Base-by-base conservation (phyloP, 2,888 invertebrate genomes). In the Phyllotreta cruciferae region DNA sequence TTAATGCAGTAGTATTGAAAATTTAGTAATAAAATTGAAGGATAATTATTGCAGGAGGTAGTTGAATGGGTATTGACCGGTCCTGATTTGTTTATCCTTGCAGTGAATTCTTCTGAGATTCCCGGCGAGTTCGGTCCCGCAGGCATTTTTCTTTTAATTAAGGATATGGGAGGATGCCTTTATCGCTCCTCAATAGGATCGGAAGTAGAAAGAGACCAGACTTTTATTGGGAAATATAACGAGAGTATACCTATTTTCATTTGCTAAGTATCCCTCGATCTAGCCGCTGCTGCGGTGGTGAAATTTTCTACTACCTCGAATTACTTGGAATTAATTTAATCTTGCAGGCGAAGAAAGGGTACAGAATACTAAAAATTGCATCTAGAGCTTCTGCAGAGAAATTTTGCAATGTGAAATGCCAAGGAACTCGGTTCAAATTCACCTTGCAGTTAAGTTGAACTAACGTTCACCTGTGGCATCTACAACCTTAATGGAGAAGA, bases 111-210 rank as follows among this genome's bases (percentile, higher is more conserved):
- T 50, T 50, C 37, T 35, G 36, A 50, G 10, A 50, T 36, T 50
- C 37, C 36, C 11, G 4, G 36, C 9, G 50, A 50, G 50, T 50
- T 50, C 50, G 14, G 10, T 50, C 36, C 49, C 56, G 55, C 38
- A 60, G 47, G 63, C 47, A 62, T 65, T 55, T 64, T 65, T 54
- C 57, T 49, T 57, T 57, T 61, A 62, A 65, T 62, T 65, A 58
- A 62, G 54, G 62, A 62, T 65, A 55, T 61, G 56, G 39, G 42
- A 47, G 13, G 13, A 55, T 49, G 49, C 14, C 44, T 50, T 55
- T 49, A 38, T 58, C 54, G 9, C 7, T 14, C 4, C 39, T 49
- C 36, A 50, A 50, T 50, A 50, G 50, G 36, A 14, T 8, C 11
- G 24, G 24, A 47, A 34, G 34, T 24, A 47, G 14, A 24, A 24